phyloP scores from a whole-genome alignment of 2,797 vertebrate genomes.

The Rhadinocentrus ornatus region DNA sequence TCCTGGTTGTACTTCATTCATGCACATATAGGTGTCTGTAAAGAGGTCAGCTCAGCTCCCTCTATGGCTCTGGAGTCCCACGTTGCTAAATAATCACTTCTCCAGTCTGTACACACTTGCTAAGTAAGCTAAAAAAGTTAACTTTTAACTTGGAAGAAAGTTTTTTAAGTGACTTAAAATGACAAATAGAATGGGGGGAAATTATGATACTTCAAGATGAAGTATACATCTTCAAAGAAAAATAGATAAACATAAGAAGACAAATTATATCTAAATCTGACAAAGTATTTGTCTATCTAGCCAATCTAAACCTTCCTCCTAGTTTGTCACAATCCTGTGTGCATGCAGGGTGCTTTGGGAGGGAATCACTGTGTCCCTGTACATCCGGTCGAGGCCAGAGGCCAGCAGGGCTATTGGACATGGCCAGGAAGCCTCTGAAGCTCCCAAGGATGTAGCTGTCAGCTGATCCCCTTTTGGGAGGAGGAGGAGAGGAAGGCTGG shows the following conservation, averaged over 20 bases:
- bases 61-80: constrained; percentile 25
- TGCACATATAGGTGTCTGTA: constrained; percentile 57
- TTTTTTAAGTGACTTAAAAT: background rate
- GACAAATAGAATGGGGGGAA: background rate
- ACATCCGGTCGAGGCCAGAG: constrained; percentile 69
- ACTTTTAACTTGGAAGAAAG: background rate
- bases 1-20: constrained; percentile 43
- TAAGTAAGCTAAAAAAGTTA: background rate
- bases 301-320: background rate
- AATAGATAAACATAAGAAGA: background rate
- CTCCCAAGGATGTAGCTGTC: constrained; percentile 84
- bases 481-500: constrained; percentile 42
- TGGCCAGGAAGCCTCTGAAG: constrained; percentile 77
- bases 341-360: constrained; percentile 36
- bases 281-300: background rate
- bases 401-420: constrained; percentile 66
- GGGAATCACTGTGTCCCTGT: constrained; percentile 46
- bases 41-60: constrained; percentile 35
- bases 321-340: constrained; percentile 37
- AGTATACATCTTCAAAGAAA: background rate
- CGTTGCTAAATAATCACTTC: constrained; percentile 58
- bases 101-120: constrained; percentile 25
- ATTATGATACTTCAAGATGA: background rate
- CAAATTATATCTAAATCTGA: background rate
- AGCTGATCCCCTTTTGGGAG: constrained; percentile 73